Conservation (phyloP, 2,113 vertebrate genomes). For the Microcebus murinus region DNA sequence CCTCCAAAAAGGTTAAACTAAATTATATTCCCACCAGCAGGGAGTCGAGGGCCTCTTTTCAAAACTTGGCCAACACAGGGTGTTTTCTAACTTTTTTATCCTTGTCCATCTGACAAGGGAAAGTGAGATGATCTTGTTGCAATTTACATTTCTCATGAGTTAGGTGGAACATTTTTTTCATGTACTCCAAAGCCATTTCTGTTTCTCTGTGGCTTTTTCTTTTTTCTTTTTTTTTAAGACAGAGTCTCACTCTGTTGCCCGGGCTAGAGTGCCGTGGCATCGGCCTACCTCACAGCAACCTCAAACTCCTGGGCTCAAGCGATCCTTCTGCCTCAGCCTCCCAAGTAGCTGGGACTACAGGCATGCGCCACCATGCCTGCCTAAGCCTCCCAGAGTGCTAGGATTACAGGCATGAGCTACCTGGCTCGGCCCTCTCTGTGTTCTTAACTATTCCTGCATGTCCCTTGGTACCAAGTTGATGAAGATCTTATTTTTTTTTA, state of each 20-base stretch:
- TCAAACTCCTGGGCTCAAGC: too few species aligned
- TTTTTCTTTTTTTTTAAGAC: too few species aligned
- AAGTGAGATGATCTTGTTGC: not conserved
- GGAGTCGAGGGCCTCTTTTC: not conserved
- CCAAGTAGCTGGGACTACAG: too few species aligned
- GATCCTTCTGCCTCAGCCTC: too few species aligned
- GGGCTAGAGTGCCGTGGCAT: too few species aligned
- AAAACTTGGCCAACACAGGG: not conserved
- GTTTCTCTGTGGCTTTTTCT: not conserved
- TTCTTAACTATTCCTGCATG: not conserved
- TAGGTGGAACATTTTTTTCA: not conserved
- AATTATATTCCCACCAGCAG: not conserved
- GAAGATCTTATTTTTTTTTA: not conserved
- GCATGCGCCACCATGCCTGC: too few species aligned
- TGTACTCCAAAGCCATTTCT: not conserved
- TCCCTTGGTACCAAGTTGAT: not conserved
- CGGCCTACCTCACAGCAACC: too few species aligned
- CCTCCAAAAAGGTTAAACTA: not conserved
- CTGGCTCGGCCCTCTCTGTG: not conserved
- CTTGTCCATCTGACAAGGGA: slow-evolving; percentile 13
- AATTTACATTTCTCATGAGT: not conserved
- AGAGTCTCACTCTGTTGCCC: too few species aligned
- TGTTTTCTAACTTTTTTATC: not conserved
- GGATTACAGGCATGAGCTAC: too few species aligned
- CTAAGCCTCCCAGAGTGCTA: too few species aligned